phyloP scores from a whole-genome alignment of 1,140 invertebrate species.

The Tyrophagus putrescentiae region DNA sequence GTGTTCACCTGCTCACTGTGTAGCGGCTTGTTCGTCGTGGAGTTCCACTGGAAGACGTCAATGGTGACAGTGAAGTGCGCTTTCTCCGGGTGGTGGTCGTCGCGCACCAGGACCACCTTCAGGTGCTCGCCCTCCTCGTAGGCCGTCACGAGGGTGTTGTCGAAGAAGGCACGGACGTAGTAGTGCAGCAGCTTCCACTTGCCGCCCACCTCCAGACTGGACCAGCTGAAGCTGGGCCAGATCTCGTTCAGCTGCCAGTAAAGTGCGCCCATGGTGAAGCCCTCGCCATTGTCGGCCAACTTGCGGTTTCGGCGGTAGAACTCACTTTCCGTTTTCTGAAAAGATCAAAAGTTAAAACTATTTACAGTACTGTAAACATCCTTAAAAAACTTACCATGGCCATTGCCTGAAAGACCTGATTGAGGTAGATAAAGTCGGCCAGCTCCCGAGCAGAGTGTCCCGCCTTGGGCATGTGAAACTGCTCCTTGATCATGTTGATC shows the following conservation, averaged over 20 bases:
- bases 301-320: conserved; percentile 53
- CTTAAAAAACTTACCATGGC: no score
- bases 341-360: no score
- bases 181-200: conserved; percentile 86
- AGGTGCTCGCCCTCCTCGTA: conserved; percentile 28
- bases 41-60: neutral
- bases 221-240: conserved; percentile 94
- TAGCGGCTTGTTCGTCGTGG: neutral
- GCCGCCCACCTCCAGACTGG: conserved; percentile 68
- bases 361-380: no score
- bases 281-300: conserved; percentile 42
- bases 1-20: neutral
- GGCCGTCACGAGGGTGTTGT: conserved; percentile 48
- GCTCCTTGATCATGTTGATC: neutral
- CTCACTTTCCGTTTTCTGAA: conserved; percentile 77
- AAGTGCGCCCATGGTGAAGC: conserved; percentile 74
- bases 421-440: conserved; percentile 26
- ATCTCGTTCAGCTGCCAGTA: conserved; percentile 99
- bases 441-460: conserved; percentile 25
- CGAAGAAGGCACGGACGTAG: conserved; percentile 67
- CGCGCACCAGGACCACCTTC: conserved; percentile 20
- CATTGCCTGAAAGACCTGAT: conserved; percentile 66
- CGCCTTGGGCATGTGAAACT: conserved; percentile 14
- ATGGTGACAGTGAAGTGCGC: conserved; percentile 3
- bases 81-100: conserved; percentile 12